Base-by-base conservation (phyloP, 2,113 vertebrate species). In the Todiramphus chloris region DNA sequence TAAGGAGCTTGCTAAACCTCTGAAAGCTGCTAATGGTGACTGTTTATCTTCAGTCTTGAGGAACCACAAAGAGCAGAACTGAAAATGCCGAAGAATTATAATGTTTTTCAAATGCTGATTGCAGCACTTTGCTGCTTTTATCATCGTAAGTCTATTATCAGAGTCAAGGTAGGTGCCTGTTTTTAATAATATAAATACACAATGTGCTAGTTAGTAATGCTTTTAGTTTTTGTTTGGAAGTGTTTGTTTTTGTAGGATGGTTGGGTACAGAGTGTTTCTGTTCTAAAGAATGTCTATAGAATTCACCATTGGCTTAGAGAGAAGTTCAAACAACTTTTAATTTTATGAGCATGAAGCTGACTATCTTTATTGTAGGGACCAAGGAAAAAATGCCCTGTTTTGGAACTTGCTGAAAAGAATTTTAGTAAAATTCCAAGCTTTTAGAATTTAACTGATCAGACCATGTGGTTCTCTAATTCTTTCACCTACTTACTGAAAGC, bases 101-200 rank as follows among this genome's bases (percentile, higher is more conserved):
- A 94, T 91, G 82, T 98, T 80, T 97, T 99, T 91, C 98, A 98
- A 85, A 97, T 98, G 83, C 96, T 99, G 94, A 98, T 98, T 1
- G 98, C 99, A 72, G 98, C 98, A 30, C 95, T 99, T 94, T 99
- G 99, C 96, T 99, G 99, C 97, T 99, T 99, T 98, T 99, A 99
- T 95, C 98, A 99, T 97, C 98, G 98, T 95, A 99, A 98, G 91
- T 98, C 99, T 73, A 83, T 99, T 96, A 98, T 99, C 76, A 97
- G 98, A 77, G 98, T 98, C 95, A 99, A 99, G 99, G 99, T 99
- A 97, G 93, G 97, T 96, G 74, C 76, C 87, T 72, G 86, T 85
- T 73, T 62, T 93, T 83, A 87, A 4, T 63, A 74, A 72, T 15
- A 43, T 46, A 63, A 81, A 51, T 60, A 20, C 37, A 62, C 25